Base-by-base conservation (phyloP, 2,888 invertebrate species). In the Mystacides longicornis region DNA sequence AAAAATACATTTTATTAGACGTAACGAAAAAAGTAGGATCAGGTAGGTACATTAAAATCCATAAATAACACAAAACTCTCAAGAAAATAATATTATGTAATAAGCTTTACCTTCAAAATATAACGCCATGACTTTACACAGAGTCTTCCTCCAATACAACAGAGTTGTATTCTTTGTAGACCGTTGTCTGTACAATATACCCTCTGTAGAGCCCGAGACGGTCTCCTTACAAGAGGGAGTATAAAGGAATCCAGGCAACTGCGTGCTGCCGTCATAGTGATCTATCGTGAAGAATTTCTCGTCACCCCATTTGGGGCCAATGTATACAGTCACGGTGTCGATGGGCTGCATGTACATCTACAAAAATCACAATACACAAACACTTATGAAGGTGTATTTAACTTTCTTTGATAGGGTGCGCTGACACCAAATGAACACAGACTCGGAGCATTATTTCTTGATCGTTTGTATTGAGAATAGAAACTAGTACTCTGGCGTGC, bases 81-180 rank as follows among this genome's bases (percentile, higher is more conserved):
- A n/a, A n/a, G n/a, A n/a, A n/a, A n/a, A n/a, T n/a, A n/a, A n/a
- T n/a, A n/a, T n/a, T n/a, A n/a, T n/a, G n/a, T n/a, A n/a, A n/a
- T n/a, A n/a, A n/a, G n/a, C n/a, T 14, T 14, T n/a, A 81, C 83
- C 69, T 60, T 77, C 72, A 65, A 75, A 84, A 57, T 77, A 70
- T 1, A 85, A 69, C 14, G 80, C 75, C 64, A 81, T 75, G 1
- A 79, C 72, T 66, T 82, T 80, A 67, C 87, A 87, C 4, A 86
- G 73, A 1, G 85, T 81, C 64, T 85, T 85, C 51, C 87, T 74
- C 77, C 85, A 85, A 64, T 86, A 84, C 11, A 74, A 69, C 1
- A 87, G 65, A 0, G 77, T 74, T 20, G 80, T 78, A 9, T 77
- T 69, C 60, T 79, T 82, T 0, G 72, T 73, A 1, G 87, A 64